phyloP scores from a whole-genome alignment of 2,888 invertebrate genomes.

The Thelaira solivaga region DNA sequence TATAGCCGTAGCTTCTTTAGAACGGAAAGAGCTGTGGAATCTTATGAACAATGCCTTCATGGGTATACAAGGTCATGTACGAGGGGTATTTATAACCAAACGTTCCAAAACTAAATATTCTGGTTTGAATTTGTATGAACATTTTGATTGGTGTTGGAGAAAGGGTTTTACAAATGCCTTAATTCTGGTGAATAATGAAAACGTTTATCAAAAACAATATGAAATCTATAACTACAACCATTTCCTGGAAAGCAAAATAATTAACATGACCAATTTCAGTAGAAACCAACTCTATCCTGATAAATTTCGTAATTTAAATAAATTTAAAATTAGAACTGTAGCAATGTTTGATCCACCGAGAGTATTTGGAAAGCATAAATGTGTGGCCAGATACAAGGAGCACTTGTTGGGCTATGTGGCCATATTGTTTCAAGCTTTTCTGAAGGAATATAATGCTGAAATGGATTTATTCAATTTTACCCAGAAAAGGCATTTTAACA shows the following conservation, averaged over 20 bases:
- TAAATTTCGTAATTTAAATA: conserved; percentile 63
- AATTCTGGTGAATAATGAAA: conserved; percentile 57
- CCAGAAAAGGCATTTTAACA: conserved; percentile 61
- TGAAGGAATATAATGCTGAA: conserved; percentile 64
- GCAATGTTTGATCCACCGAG: conserved; percentile 66
- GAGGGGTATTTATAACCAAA: conserved; percentile 64
- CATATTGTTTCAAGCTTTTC: conserved; percentile 62
- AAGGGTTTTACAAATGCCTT: conserved; percentile 65
- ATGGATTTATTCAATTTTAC: conserved; percentile 53
- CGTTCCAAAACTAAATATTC: neutral
- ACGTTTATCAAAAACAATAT: neutral
- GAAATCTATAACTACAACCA: conserved; percentile 63
- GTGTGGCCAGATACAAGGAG: neutral
- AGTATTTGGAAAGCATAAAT: conserved; percentile 59
- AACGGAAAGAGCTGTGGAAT: conserved; percentile 61
- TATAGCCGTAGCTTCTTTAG: conserved; percentile 62
- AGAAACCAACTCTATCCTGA: conserved; percentile 26
- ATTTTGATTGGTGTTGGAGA: conserved; percentile 68
- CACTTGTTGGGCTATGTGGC: conserved; percentile 65
- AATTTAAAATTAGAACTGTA: conserved; percentile 63
- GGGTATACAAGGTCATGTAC: conserved; percentile 62
- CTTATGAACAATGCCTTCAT: conserved; percentile 64
- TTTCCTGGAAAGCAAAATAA: conserved; percentile 57
- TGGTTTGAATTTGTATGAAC: conserved; percentile 50
- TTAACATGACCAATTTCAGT: conserved; percentile 10